Evolutionary conservation across 2,888 invertebrate genomes (phyloP), one percentile per base, ranked within the genome.

Genomic region (Campoplex capitator): DNA sequence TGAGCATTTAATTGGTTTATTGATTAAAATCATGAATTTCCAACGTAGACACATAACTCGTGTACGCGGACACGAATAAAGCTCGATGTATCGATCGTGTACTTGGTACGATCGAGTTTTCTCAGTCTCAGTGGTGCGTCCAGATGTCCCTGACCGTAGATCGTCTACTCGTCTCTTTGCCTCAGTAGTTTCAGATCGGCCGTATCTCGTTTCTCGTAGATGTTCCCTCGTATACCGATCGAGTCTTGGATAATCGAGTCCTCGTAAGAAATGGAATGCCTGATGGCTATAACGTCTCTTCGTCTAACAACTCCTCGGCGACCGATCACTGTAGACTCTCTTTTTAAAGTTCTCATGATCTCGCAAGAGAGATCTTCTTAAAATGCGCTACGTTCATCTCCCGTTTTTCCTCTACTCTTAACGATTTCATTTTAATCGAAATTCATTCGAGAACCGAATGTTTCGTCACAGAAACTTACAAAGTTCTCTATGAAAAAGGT

Each of bases 191-290:
- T 32, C 32, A 71, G 38, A 78, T 78, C 51, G 56, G 18, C 32
- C 28, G 67, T 42, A 71, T 42, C 70, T 80, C 58, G 70, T 62
- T 65, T 42, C 56, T 58, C 71, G 62, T 8, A 71, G 71, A 70
- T 70, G 71, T 48, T 70, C 28, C 11, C 58, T 38, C 23, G 77
- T 65, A 35, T 70, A 58, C 71, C 80, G 80, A 71, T 80, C 71
- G 51, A 45, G 54, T 23, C 62, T 77, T 42, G 80, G 71, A 48
- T 80, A 70, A 71, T 82, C 81, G 65, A 67, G 70, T 68, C 62
- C 58, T 23, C 70, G 54, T 80, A 73, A 82, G 74, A 82, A 82
- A 74, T 67, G 81, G 67, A 74, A 81, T 74, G 80, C 54, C 74
- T 71, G 45, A 58, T 42, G 51, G 68, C 67, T 74, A 62, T 58